Conservation (phyloP, 2,888 invertebrate species). For the Amiota minor region DNA sequence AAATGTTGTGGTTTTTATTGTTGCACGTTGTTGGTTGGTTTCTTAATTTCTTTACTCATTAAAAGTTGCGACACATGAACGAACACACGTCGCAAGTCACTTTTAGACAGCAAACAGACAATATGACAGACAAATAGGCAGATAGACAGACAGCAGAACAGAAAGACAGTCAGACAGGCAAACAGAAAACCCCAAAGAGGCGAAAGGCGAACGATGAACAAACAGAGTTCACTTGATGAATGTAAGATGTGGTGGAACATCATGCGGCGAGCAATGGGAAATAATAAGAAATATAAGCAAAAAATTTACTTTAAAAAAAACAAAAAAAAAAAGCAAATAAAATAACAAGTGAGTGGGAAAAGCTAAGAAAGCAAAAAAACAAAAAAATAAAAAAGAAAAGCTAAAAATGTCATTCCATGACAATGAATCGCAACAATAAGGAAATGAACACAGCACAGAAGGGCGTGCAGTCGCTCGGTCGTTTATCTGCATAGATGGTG, state of each 20-base stretch:
- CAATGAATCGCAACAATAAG: background rate
- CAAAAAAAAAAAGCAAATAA: background rate
- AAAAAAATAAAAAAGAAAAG: background rate
- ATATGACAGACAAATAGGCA: too few relatives aligned
- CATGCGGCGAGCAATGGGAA: too few relatives aligned
- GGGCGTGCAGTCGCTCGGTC: too few relatives aligned
- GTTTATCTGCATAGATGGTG: too few relatives aligned
- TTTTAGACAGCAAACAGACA: background rate
- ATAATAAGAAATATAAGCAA: too few relatives aligned
- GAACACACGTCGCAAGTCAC: constrained; percentile 2
- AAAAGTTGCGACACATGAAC: constrained; percentile 35
- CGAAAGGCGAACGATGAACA: too few relatives aligned
- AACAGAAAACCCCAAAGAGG: too few relatives aligned
- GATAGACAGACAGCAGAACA: too few relatives aligned
- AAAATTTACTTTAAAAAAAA: background rate
- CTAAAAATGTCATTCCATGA: constrained; percentile 7
- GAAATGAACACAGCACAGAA: too few relatives aligned
- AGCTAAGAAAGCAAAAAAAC: background rate
- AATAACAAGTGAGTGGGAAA: background rate
- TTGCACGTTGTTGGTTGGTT: background rate
- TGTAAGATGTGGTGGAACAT: too few relatives aligned
- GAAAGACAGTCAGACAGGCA: too few relatives aligned
- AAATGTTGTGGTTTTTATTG: constrained; percentile 31
- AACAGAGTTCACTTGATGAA: too few relatives aligned
- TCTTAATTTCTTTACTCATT: constrained; percentile 56